Percentiles rank a stretch among this genome's conserved stretches.
phyloP scores from a whole-genome alignment of 1,140 invertebrate species.

The Drosophila ironensis region DNA sequence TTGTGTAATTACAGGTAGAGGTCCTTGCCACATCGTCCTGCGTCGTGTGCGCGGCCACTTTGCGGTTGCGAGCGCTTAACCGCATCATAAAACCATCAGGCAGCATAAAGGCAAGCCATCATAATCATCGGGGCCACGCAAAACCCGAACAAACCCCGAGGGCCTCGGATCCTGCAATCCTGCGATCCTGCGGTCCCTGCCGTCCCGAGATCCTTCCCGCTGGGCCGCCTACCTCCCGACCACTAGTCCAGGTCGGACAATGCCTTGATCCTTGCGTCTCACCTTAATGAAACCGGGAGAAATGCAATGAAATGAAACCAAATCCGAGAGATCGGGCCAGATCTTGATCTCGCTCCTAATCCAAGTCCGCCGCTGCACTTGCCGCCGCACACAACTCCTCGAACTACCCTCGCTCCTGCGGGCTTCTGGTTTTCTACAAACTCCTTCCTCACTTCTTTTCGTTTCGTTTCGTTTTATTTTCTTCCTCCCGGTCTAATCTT shows the following conservation, averaged over 20 bases:
- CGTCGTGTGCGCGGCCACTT: constrained; percentile 58
- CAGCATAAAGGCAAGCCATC: constrained; percentile 75
- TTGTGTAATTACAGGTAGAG: too few relatives aligned
- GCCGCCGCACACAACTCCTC: constrained; percentile 2
- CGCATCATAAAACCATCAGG: constrained; percentile 78
- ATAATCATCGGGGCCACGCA: constrained; percentile 69
- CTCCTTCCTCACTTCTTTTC: too few relatives aligned
- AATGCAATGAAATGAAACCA: constrained; percentile 10
- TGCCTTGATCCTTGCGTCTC: constrained; percentile 56
- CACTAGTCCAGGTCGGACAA: constrained; percentile 4
- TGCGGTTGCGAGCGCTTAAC: constrained; percentile 78
- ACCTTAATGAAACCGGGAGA: constrained; percentile 61
- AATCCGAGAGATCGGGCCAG: not conserved
- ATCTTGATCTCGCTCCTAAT: constrained; percentile 13
- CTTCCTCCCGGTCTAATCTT: not conserved
- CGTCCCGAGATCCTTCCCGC: constrained; percentile 2
- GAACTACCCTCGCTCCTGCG: not conserved
- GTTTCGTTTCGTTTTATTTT: too few relatives aligned
- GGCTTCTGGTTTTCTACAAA: constrained; percentile 25
- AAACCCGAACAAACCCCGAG: constrained; percentile 33
- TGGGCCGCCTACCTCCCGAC: constrained; percentile 2
- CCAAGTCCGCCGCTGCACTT: constrained; percentile 3
- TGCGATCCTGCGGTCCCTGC: not conserved
- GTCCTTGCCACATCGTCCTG: constrained; percentile 12
- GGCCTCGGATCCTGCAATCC: not conserved